These are phyloP conservation scores for Dolichallabes microphthalmus DNA, from an alignment of 2,113 vertebrate species.

Conservation along the genomic window DNA sequence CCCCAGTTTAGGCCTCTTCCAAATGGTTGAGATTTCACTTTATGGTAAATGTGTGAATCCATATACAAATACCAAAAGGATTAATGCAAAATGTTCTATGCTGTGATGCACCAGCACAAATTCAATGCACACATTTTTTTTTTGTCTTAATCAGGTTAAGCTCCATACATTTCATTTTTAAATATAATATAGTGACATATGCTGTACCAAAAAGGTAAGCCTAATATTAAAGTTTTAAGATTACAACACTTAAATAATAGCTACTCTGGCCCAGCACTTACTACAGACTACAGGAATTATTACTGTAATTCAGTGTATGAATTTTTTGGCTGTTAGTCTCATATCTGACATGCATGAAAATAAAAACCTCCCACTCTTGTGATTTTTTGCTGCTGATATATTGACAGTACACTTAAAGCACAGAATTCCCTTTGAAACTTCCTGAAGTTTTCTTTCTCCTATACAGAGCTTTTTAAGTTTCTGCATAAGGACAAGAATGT, in stretches of 20 bases:
- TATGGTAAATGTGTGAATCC: no score
- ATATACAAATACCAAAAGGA: no score
- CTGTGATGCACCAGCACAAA: no score
- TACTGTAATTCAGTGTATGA: not conserved
- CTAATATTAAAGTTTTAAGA: not conserved
- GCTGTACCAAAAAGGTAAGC: no score
- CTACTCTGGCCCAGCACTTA: not conserved
- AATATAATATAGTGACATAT: no score
- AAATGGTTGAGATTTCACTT: no score
- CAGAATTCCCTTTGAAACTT: not conserved
- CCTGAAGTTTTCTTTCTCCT: not conserved
- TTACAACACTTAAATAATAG: not conserved
- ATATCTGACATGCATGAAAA: not conserved
- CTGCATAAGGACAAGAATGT: not conserved
- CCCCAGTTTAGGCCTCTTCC: no score
- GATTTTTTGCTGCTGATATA: not conserved
- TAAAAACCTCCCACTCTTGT: not conserved
- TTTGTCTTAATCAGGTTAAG: no score
- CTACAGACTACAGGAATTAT: not conserved
- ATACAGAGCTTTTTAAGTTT: not conserved
- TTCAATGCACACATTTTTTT: no score
- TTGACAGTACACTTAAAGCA: not conserved
- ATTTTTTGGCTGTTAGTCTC: not conserved
- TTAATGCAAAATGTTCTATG: no score
- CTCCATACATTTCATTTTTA: no score